A percentile compares a stretch with the other conserved stretches of the same genome.
Conservation (phyloP, 2,888 invertebrate species). For the Aspidiotus rigidus region DNA sequence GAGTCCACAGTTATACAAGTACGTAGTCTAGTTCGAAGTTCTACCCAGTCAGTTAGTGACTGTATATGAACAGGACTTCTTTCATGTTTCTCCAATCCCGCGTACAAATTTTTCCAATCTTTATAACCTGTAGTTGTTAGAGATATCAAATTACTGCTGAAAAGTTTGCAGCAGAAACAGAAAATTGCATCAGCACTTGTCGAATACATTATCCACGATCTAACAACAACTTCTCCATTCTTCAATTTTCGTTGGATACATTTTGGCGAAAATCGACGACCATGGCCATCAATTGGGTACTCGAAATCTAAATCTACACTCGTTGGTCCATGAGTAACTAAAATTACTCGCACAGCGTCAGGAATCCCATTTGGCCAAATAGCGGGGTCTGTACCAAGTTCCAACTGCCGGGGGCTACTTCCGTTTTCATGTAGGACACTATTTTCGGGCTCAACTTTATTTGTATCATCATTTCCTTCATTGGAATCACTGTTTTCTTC, state of each 20-base stretch:
- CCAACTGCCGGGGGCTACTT: no score
- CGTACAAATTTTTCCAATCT: constrained; percentile 35
- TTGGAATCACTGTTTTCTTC: no score
- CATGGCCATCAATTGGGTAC: constrained; percentile 16
- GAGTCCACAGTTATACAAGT: not conserved
- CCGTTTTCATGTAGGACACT: no score
- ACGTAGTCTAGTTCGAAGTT: constrained; percentile 12
- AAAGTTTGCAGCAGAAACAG: constrained; percentile 35
- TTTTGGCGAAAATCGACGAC: constrained; percentile 15
- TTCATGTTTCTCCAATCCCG: constrained; percentile 34
- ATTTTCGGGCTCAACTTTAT: no score
- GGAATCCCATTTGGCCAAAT: not conserved
- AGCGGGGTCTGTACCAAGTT: no score
- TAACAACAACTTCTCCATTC: constrained; percentile 15
- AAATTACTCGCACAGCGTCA: constrained; percentile 10
- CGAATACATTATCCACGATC: constrained; percentile 19
- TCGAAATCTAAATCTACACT: constrained; percentile 17
- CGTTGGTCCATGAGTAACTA: constrained; percentile 9
- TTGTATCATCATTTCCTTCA: no score
- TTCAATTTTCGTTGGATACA: constrained; percentile 16
- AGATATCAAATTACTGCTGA: not conserved
- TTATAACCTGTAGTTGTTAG: constrained; percentile 21
- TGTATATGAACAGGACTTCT: constrained; percentile 7
- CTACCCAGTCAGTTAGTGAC: constrained; percentile 15
- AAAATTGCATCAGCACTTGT: constrained; percentile 33